Evolutionary conservation across 2,797 vertebrate genomes (phyloP).

Genomic region (Myoxocephalus aenaeus): DNA sequence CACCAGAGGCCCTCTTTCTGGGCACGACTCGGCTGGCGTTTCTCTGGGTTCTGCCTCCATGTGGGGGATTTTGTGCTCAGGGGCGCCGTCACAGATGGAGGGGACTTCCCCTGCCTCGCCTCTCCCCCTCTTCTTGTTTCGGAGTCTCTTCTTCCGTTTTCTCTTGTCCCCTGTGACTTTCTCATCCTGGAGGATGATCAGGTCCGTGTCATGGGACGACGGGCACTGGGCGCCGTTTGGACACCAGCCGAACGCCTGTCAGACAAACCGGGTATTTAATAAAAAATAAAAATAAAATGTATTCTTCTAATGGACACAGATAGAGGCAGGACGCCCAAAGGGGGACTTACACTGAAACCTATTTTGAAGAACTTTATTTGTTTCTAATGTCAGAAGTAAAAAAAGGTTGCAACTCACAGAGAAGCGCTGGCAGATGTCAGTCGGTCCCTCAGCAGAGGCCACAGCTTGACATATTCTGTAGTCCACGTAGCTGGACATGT

Average conservation of each 20-base stretch:
- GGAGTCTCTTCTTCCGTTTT: constrained; percentile 85
- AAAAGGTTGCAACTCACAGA: constrained; percentile 83
- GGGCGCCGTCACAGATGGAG: constrained; percentile 48
- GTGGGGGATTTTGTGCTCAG: constrained; percentile 72
- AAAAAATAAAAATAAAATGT: too few species aligned
- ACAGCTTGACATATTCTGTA: constrained; percentile 87
- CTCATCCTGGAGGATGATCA: constrained; percentile 94
- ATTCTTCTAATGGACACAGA: neutral
- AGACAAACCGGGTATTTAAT: neutral
- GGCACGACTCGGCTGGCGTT: constrained; percentile 5
- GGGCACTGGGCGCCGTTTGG: constrained; percentile 89
- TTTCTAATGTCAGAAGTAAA: neutral
- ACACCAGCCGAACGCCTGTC: constrained; percentile 96
- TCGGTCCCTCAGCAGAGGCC: constrained; percentile 51
- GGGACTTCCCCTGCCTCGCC: constrained; percentile 16
- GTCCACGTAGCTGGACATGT: constrained; percentile 90
- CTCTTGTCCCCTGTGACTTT: constrained; percentile 83
- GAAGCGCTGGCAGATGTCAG: constrained; percentile 89
- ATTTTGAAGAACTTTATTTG: neutral
- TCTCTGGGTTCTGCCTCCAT: constrained; percentile 58
- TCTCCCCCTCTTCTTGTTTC: constrained; percentile 75
- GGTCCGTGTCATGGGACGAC: constrained; percentile 94
- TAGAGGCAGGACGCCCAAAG: neutral
- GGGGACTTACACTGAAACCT: accelerated
- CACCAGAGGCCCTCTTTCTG: neutral